Conservation (phyloP, 1,140 invertebrate species). For the Conus ventricosus region DNA sequence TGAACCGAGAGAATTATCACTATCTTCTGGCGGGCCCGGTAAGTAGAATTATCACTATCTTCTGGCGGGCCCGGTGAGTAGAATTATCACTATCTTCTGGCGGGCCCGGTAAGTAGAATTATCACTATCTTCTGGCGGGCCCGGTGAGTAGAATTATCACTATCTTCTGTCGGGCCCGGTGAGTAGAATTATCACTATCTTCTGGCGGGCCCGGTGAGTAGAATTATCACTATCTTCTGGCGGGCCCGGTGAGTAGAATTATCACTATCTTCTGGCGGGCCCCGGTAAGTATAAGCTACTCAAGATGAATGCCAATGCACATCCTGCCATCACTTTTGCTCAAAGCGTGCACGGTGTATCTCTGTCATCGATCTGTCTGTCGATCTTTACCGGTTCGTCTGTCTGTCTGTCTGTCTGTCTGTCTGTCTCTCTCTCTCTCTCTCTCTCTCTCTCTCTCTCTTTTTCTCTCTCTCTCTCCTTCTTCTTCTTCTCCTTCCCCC, state of each 20-base stretch:
- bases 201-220: slow-evolving; percentile 61
- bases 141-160: slow-evolving; percentile 63
- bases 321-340: too few species aligned
- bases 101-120: slow-evolving; percentile 61
- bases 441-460: too few species aligned
- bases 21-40: slow-evolving; percentile 63
- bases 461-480: too few species aligned
- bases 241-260: slow-evolving; percentile 61
- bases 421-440: too few species aligned
- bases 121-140: slow-evolving; percentile 63
- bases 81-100: slow-evolving; percentile 62
- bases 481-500: too few species aligned
- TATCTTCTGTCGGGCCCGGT: slow-evolving; percentile 62
- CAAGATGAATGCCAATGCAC: too few species aligned
- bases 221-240: slow-evolving; percentile 62
- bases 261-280: slow-evolving; percentile 63
- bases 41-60: slow-evolving; percentile 6
- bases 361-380: too few species aligned
- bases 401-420: too few species aligned
- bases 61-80: too few species aligned
- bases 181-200: slow-evolving; percentile 64
- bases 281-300: slow-evolving; percentile 38
- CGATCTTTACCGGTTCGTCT: too few species aligned
- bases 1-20: slow-evolving; percentile 64
- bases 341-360: too few species aligned